Conservation (phyloP, 2,113 vertebrate genomes). For the Cochlearius cochlearius region DNA sequence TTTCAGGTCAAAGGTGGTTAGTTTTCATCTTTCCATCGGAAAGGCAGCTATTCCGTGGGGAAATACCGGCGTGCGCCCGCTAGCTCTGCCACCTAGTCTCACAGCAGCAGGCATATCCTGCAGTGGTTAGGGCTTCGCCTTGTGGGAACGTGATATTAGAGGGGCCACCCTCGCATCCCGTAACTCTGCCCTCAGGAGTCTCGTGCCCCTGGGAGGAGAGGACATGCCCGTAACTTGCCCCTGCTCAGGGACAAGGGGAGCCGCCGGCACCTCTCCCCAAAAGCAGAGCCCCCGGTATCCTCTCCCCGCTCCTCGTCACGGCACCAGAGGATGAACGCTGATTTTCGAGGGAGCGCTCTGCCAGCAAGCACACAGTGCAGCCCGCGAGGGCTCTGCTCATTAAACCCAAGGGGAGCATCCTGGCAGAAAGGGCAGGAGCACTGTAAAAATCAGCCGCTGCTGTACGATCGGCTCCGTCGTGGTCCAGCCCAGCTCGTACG, state of each 20-base stretch:
- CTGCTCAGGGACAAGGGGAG: background rate
- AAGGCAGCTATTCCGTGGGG: background rate
- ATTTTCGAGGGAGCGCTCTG: background rate
- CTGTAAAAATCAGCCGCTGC: background rate
- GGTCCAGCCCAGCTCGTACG: fast-evolving
- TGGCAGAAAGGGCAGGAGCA: background rate
- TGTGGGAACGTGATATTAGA: background rate
- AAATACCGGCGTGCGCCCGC: fast-evolving
- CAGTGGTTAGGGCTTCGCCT: background rate
- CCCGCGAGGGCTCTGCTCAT: background rate
- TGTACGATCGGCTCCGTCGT: background rate
- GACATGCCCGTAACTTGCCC: background rate
- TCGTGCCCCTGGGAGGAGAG: background rate
- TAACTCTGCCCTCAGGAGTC: background rate
- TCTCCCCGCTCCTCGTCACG: fast-evolving
- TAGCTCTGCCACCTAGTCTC: background rate
- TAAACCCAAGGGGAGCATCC: background rate
- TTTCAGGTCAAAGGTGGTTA: background rate
- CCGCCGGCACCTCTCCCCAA: background rate
- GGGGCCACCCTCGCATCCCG: background rate
- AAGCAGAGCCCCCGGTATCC: background rate
- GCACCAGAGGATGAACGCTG: background rate
- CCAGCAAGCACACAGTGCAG: background rate
- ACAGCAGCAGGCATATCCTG: background rate
- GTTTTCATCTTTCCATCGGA: background rate